These are phyloP conservation scores for Oedothorax gibbosus DNA, from an alignment of 1,140 invertebrate species.

Conservation along the genomic window DNA sequence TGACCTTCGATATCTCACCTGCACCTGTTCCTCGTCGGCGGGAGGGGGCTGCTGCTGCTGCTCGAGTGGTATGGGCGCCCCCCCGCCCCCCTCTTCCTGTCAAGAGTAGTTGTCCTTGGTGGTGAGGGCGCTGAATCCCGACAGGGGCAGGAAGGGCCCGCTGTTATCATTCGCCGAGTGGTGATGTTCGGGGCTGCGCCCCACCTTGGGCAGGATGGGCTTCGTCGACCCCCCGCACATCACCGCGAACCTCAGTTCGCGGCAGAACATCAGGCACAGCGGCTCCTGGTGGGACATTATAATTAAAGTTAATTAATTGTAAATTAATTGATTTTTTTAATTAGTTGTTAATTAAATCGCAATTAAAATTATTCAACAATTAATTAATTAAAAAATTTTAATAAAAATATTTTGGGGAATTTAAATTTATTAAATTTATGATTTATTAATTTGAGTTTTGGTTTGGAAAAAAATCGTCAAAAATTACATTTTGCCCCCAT, in stretches of 20 bases:
- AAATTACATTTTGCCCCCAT: too few relatives aligned
- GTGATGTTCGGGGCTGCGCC: constrained; percentile 29
- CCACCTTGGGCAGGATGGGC: constrained; percentile 63
- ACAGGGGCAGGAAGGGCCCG: constrained; percentile 63
- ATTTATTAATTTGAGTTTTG: too few relatives aligned
- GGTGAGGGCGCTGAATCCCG: constrained; percentile 58
- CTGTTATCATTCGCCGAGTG: constrained; percentile 54
- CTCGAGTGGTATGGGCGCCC: constrained; percentile 43
- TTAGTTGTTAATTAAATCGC: too few relatives aligned
- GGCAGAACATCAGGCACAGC: constrained; percentile 64
- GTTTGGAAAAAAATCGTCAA: too few relatives aligned
- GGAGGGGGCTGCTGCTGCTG: constrained; percentile 7
- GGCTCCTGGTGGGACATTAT: constrained; percentile 63
- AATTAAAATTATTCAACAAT: too few relatives aligned
- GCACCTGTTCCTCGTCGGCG: constrained; percentile 41
- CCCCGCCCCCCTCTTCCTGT: constrained; percentile 56
- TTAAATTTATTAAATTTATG: too few relatives aligned
- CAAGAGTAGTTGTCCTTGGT: constrained; percentile 61
- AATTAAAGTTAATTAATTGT: too few relatives aligned
- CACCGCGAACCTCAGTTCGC: constrained; percentile 80
- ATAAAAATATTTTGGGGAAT: too few relatives aligned
- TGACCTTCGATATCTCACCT: too few relatives aligned
- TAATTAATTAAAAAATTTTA: too few relatives aligned
- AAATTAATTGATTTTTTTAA: too few relatives aligned
- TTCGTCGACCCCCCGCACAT: constrained; percentile 82